Base-by-base conservation (phyloP, 1,140 invertebrate genomes). In the Venustaconcha ellipsiformis region DNA sequence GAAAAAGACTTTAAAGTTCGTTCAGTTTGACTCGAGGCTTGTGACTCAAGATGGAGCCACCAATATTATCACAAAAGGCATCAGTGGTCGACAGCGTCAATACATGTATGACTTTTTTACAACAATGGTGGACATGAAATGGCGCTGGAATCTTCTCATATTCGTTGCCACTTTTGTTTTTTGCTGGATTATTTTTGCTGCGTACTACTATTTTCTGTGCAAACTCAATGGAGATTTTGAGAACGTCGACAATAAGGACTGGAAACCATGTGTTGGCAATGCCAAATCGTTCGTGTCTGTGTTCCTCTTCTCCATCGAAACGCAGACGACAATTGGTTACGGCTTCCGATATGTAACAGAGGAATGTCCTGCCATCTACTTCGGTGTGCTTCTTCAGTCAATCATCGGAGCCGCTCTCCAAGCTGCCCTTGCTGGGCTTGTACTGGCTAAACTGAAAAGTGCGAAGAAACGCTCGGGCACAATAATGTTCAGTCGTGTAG, bases 81-180 rank as follows among this genome's bases (percentile, higher is more conserved):
- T 48, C 37, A 48, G 4, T 18, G 70, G 74, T 63, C 72, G 70
- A 64, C 74, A 74, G 14, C 70, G 74, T 4, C 60, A 71, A 30
- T 80, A 74, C 48, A 67, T 74, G 57, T 60, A 60, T 13, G 76
- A 78, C 64, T 67, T 76, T 20, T 69, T 78, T 48, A 78, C 76
- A 3, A 78, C 76, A 2, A 26, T 80, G 20, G 66, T 80, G 12
- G 72, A 78, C 57, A 48, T 78, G 11, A 95, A 98, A 89, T 99
- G 97, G 96, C 93, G 96, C 23, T 99, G 96, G 96, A 98, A 96
- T 1, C 90, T 99, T 30, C 90, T 98, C 26, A 95, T 96, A 69
- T 99, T 99, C 87, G 94, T 95, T 0, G 90, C 97, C 78, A 96
- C 95, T 58, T 99, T 99, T 86, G 92, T 98, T 58, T 88, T 97